Base-by-base conservation (phyloP, 2,113 vertebrate species). In the Fregata magnificens region DNA sequence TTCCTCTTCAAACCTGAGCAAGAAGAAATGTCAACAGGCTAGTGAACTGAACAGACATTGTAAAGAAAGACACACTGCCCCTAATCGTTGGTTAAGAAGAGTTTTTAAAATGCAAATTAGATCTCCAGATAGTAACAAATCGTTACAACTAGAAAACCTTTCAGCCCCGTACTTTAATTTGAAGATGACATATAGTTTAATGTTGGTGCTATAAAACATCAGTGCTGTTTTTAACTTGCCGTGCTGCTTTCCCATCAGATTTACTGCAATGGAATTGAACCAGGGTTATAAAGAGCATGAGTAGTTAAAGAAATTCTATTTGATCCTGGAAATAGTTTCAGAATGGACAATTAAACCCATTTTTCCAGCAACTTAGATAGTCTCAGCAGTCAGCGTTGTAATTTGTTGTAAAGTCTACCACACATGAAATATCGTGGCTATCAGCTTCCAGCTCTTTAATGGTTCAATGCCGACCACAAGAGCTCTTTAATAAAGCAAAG, bases 281-380 rank as follows among this genome's bases (percentile, higher is more conserved):
- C 67, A 71, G 91, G 76, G 94, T 95, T 96, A 93, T 96, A 97
- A 97, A 96, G 95, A 95, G 80, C 95, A 91, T 47, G 89, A 94
- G 94, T 94, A 96, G 95, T 95, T 97, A 97, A 96, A 97, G 91
- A 96, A 89, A 96, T 97, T 94, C 96, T 91, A 94, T 98, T 96
- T 96, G 95, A 96, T 94, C 76, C 84, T 94, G 93, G 93, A 97
- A 97, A 96, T 85, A 92, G 90, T 88, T 85, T 73, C 96, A 95
- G 91, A 98, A 97, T 96, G 83, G 94, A 84, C 95, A 97, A 96
- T 96, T 96, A 97, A 96, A 96, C 59, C 65, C 92, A 95, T 92
- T 94, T 96, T 90, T 80, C 76, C 76, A 95, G 78, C 86, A 91
- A 92, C 90, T 91, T 53, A 66, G 84, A 94, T 78, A 94, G 91